phyloP scores from a whole-genome alignment of 1,140 invertebrate species.

The Aethina tumida region DNA sequence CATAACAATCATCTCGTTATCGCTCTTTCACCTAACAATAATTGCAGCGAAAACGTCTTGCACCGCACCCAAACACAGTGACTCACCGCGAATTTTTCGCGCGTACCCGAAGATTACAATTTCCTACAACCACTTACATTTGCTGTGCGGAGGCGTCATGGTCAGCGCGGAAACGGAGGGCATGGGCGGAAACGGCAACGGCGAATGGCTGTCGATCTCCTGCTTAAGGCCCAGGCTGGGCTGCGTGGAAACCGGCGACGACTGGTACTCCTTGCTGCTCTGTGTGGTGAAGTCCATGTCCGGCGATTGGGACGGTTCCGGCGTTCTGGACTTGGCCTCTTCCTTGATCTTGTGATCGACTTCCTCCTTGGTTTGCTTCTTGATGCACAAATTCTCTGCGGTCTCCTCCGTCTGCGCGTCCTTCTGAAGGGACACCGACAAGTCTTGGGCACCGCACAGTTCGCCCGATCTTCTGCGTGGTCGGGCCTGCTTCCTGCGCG shows the following conservation, averaged over 20 bases:
- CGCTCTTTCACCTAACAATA: too few relatives aligned
- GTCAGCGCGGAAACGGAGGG: constrained; percentile 62
- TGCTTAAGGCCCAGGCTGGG: constrained; percentile 39
- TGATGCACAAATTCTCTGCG: constrained; percentile 42
- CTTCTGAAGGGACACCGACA: constrained; percentile 19
- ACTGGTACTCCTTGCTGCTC: constrained; percentile 29
- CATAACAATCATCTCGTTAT: too few relatives aligned
- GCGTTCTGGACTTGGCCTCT: constrained; percentile 25
- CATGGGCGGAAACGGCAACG: constrained; percentile 53
- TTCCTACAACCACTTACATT: constrained; percentile 46
- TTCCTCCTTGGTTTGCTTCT: constrained; percentile 31
- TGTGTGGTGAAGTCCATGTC: constrained; percentile 39
- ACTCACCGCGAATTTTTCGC: too few relatives aligned
- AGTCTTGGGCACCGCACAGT: constrained; percentile 50
- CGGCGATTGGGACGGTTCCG: constrained; percentile 35
- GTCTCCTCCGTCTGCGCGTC: constrained; percentile 28
- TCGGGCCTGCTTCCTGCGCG: constrained; percentile 68
- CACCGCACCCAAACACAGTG: too few relatives aligned
- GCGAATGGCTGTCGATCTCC: constrained; percentile 43
- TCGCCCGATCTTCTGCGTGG: constrained; percentile 73
- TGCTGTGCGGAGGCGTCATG: constrained; percentile 65
- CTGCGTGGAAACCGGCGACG: constrained; percentile 41
- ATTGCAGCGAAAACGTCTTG: too few relatives aligned
- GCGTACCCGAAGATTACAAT: too few relatives aligned
- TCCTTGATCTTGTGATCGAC: constrained; percentile 12